phyloP scores from a whole-genome alignment of 2,113 vertebrate genomes.

The Mandrillus leucophaeus region DNA sequence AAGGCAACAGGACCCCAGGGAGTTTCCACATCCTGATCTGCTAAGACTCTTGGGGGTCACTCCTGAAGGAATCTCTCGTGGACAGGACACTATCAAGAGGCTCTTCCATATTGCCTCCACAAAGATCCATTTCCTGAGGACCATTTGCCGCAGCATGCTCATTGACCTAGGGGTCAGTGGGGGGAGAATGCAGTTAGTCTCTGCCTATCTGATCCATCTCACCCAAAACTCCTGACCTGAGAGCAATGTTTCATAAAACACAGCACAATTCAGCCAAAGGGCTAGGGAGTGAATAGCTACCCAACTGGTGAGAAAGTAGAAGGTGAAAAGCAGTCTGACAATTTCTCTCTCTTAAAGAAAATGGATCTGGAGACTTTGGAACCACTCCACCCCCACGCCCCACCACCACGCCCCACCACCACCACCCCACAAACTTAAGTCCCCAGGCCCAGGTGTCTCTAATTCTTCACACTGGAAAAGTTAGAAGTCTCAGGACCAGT shows the following conservation, averaged over 20 bases:
- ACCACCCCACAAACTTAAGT: background rate
- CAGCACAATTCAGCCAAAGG: background rate
- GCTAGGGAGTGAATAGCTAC: background rate
- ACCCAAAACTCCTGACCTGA: background rate
- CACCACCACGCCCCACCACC: too few relatives aligned
- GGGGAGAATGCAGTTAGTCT: background rate
- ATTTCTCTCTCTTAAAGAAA: slow-evolving; percentile 43
- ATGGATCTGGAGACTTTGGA: slow-evolving; percentile 30
- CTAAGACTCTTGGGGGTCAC: background rate
- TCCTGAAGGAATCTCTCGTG: background rate
- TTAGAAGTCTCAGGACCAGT: slow-evolving; percentile 11
- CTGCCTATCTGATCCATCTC: background rate
- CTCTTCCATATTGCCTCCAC: background rate
- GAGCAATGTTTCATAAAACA: background rate
- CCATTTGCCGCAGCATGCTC: background rate
- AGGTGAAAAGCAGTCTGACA: background rate
- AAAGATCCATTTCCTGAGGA: too few relatives aligned
- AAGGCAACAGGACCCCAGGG: background rate
- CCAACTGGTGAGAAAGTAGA: background rate
- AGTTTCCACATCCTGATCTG: background rate
- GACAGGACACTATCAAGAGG: background rate
- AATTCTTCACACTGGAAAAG: slow-evolving; percentile 53
- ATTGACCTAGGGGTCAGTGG: background rate
- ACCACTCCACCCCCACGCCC: background rate
- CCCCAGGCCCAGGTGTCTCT: slow-evolving; percentile 5